These are phyloP conservation scores for Escarpia spicata DNA, from an alignment of 2,888 invertebrate species.

Conservation along the genomic window DNA sequence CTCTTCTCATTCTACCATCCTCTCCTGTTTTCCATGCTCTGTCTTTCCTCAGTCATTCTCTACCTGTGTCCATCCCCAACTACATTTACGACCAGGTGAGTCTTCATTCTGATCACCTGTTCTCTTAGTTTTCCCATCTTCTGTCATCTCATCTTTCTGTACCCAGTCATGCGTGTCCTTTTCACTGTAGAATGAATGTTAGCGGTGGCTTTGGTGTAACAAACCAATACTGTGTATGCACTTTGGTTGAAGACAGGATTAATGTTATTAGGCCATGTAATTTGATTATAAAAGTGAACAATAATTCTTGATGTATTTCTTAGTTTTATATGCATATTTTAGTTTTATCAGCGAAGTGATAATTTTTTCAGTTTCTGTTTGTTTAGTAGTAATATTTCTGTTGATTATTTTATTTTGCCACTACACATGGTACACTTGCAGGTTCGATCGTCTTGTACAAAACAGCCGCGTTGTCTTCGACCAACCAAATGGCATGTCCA, in stretches of 20 bases:
- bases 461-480: background rate
- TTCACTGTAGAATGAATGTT: background rate
- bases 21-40: too few relatives aligned
- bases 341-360: too few relatives aligned
- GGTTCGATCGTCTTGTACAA: background rate
- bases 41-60: too few relatives aligned
- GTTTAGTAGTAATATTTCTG: background rate
- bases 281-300: background rate
- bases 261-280: background rate
- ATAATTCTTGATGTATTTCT: background rate
- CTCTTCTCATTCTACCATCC: too few relatives aligned
- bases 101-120: too few relatives aligned
- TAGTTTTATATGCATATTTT: too few relatives aligned
- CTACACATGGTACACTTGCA: background rate
- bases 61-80: too few relatives aligned
- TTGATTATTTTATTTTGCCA: too few relatives aligned
- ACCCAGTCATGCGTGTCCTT: too few relatives aligned
- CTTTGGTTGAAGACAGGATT: background rate
- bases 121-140: too few relatives aligned
- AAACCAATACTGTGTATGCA: background rate
- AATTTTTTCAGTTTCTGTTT: background rate
- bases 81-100: too few relatives aligned
- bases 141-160: too few relatives aligned
- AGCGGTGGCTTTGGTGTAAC: background rate
- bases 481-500: conserved; percentile 12